Evolutionary conservation across 2,113 vertebrate species (phyloP).

Genomic region (Microcebus jonahi): DNA sequence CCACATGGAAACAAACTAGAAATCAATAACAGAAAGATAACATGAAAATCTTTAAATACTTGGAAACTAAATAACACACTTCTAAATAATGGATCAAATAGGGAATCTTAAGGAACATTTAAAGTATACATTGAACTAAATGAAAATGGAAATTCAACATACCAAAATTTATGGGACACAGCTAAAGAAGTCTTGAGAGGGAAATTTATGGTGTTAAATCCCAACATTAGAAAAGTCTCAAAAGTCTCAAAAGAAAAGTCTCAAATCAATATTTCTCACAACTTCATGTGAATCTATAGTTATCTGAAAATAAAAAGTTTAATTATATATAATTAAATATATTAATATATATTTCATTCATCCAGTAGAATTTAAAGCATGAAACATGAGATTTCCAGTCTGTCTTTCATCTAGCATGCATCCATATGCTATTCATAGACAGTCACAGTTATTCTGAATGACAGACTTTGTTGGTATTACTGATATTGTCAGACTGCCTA

Average conservation of each 20-base stretch:
- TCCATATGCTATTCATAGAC: neutral
- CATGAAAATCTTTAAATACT: neutral
- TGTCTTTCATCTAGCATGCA: neutral
- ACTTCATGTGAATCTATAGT: neutral
- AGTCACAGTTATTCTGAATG: neutral
- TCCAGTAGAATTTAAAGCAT: neutral
- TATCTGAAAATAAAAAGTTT: neutral
- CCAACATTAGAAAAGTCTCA: neutral
- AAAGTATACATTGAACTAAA: neutral
- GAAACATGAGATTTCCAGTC: neutral
- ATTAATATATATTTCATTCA: neutral
- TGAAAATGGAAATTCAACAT: neutral
- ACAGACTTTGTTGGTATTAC: neutral
- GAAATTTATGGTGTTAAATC: neutral
- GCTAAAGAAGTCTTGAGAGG: neutral
- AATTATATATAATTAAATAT: neutral
- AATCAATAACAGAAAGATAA: neutral
- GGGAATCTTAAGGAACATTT: neutral
- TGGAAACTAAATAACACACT: neutral
- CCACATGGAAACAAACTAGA: neutral
- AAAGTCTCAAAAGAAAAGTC: neutral
- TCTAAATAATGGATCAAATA: neutral
- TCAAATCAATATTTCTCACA: neutral
- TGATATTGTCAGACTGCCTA: neutral
- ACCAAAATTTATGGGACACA: neutral